Base-by-base conservation (phyloP, 2,888 invertebrate species). In the Polyommatus iphigenia region DNA sequence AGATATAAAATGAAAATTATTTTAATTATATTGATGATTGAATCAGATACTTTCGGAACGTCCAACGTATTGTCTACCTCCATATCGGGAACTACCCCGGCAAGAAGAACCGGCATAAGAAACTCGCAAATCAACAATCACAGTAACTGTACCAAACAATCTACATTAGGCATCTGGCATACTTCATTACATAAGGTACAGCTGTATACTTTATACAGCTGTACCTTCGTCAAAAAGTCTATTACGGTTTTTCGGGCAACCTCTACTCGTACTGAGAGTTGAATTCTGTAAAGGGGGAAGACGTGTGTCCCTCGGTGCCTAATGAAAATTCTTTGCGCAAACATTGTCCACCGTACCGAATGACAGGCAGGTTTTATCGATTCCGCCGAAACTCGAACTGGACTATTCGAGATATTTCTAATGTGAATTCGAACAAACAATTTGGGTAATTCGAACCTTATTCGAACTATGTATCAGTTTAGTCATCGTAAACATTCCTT, bases 291-390 rank as follows among this genome's bases (percentile, higher is more conserved):
- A 67, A 78, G 77, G 80, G 80, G 81, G 81, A 72, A 32, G 81
- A 81, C 81, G 78, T 83, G 82, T 82, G 78, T 67, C 80, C 81
- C 83, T 81, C 78, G 77, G 80, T 76, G 79, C 76, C 82, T 84
- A 85, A 85, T 85, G 84, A 84, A 85, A 84, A 84, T 84, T 84
- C 84, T 84, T 84, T 84, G 79, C 75, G 79, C 81, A 83, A 83
- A 82, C 81, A 82, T 83, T 84, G 82, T 82, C 78, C 81, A 80
- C 78, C 76, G 80, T 80, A 77, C 79, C 78, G 77, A 79, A 78
- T 82, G 83, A 82, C 81, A 82, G 82, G 80, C 82, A 82, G 80
- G 79, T 81, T 80, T 76, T 78, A 80, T 80, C 79, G 79, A 81
- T 80, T 81, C 78, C 46, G 77, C 67, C 67, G 18, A 67, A 67